Conservation (phyloP, 2,113 vertebrate species). For the Lepus americanus region DNA sequence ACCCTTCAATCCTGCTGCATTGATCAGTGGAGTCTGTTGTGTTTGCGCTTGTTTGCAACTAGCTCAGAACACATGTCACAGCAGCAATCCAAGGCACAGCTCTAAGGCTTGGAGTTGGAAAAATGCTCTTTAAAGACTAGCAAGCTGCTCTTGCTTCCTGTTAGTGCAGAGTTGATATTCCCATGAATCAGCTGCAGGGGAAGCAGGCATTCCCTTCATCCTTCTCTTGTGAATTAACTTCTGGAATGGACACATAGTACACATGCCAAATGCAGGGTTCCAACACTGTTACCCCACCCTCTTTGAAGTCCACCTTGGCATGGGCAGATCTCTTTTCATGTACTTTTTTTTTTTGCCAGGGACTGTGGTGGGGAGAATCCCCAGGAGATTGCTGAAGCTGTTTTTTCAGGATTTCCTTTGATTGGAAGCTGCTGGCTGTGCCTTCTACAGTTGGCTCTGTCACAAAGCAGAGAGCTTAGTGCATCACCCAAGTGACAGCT, state of each 20-base stretch:
- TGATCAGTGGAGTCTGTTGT: conserved; percentile 71
- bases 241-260: conserved; percentile 41
- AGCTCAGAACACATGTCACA: conserved; percentile 70
- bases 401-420: conserved; percentile 79
- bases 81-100: conserved; percentile 45
- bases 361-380: conserved; percentile 56
- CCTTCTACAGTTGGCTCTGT: conserved; percentile 59
- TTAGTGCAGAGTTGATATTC: conserved; percentile 53
- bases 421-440: conserved; percentile 73
- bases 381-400: conserved; percentile 57
- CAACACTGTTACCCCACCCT: not conserved
- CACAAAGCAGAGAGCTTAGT: conserved; percentile 41
- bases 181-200: conserved; percentile 54
- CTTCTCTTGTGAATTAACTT: conserved; percentile 64
- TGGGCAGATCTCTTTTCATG: conserved; percentile 59
- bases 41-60: conserved; percentile 77
- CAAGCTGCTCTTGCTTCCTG: conserved; percentile 15
- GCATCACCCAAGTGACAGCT: conserved; percentile 39
- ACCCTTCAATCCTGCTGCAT: conserved; percentile 45
- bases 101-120: conserved; percentile 53
- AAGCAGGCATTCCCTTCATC: conserved; percentile 57
- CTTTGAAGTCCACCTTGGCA: conserved; percentile 79
- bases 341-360: conserved; percentile 65
- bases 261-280: conserved; percentile 53
- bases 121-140: conserved; percentile 51